These are phyloP conservation scores for Agrochola circellaris DNA, from an alignment of 2,888 invertebrate genomes.

Conservation along the genomic window DNA sequence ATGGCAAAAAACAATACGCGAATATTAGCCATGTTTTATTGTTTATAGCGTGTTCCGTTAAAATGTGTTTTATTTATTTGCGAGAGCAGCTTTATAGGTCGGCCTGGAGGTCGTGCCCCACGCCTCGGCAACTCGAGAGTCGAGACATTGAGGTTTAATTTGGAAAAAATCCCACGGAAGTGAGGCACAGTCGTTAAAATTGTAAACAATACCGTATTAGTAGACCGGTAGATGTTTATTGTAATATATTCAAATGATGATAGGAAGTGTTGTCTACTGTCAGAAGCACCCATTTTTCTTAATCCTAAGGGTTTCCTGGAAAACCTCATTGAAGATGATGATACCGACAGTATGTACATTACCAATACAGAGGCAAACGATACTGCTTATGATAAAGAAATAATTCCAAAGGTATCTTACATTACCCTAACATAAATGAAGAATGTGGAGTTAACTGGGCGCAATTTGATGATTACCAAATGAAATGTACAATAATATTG, in stretches of 20 bases:
- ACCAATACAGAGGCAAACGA: neutral
- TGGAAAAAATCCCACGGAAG: constrained; percentile 83
- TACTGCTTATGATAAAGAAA: neutral
- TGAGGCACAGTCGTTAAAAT: constrained; percentile 57
- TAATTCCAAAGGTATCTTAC: neutral
- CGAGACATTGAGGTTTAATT: constrained; percentile 73
- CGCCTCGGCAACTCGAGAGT: constrained; percentile 73
- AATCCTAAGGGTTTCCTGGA: constrained; percentile 1
- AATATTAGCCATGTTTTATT: constrained; percentile 77
- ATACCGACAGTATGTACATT: neutral
- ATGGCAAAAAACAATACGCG: constrained; percentile 72
- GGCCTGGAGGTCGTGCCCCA: constrained; percentile 85
- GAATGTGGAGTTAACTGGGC: too few relatives aligned
- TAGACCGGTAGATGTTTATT: constrained; percentile 63
- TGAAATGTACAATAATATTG: constrained; percentile 10
- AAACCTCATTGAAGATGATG: neutral
- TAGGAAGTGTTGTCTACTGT: constrained; percentile 27
- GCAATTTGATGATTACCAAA: constrained; percentile 22
- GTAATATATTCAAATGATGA: constrained; percentile 51
- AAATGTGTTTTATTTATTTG: constrained; percentile 74
- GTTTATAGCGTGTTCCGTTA: constrained; percentile 73
- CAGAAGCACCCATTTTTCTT: neutral
- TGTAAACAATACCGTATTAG: constrained; percentile 63
- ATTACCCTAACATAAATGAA: neutral
- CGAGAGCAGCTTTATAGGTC: constrained; percentile 85